A percentile compares a stretch with the other conserved stretches of the same genome.
These are phyloP conservation scores for Pterophyllum scalare DNA, from an alignment of 2,113 vertebrate genomes.

Conservation along the genomic window DNA sequence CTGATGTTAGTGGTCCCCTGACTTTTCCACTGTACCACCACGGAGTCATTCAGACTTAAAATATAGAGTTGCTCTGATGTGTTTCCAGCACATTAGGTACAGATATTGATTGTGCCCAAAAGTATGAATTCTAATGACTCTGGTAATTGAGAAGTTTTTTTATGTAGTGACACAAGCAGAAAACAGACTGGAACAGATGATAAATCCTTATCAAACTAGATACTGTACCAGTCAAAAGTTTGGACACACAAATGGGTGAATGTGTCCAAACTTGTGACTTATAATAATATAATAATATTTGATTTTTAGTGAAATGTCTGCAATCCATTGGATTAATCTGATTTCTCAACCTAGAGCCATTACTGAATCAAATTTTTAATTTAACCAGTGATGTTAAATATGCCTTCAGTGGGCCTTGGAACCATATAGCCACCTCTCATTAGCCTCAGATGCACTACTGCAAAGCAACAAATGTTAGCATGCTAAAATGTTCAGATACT, in stretches of 20 bases:
- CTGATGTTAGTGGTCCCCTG: no score
- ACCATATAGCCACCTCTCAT: fast-evolving
- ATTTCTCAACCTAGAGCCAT: neutral
- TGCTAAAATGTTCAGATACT: neutral
- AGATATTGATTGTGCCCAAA: no score
- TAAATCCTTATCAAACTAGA: neutral
- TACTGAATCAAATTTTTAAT: neutral
- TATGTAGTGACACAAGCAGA: no score
- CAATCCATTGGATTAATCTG: fast-evolving
- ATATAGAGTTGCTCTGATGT: no score
- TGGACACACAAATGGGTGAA: no score
- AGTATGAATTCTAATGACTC: no score
- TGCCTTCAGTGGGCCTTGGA: neutral
- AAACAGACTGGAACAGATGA: neutral
- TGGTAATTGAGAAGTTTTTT: no score
- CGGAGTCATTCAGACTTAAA: no score
- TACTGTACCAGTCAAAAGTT: neutral
- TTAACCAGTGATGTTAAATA: neutral
- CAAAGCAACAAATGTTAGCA: no score
- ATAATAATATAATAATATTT: neutral
- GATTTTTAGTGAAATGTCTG: neutral
- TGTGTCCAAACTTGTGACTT: neutral
- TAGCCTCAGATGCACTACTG: no score
- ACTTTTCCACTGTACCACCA: no score
- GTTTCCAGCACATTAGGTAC: no score